Conservation (phyloP, 2,113 vertebrate species). For the Amia ocellicauda region DNA sequence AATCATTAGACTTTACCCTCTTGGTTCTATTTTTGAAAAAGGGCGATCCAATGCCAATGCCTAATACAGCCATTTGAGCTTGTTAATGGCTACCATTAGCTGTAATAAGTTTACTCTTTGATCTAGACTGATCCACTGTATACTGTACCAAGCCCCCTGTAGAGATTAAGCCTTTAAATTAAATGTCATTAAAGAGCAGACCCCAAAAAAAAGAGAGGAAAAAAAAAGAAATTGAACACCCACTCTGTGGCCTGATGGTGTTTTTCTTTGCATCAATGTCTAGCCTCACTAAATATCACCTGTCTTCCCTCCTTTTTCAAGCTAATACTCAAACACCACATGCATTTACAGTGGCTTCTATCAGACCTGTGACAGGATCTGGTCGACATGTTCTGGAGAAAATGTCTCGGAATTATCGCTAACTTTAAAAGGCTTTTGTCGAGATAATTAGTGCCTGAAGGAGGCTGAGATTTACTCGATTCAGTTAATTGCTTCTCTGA, state of each 20-base stretch:
- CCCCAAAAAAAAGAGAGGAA: too few species aligned
- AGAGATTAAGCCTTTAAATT: not conserved
- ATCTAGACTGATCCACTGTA: conserved; percentile 10
- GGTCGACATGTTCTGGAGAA: not conserved
- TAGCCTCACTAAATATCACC: too few species aligned
- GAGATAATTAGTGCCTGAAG: conserved; percentile 43
- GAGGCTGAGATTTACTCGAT: conserved; percentile 41
- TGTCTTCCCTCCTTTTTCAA: not conserved
- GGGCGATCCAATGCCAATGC: too few species aligned
- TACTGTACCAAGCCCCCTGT: not conserved
- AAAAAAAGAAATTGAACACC: too few species aligned
- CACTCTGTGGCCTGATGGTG: too few species aligned
- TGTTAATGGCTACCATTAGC: conserved; percentile 20
- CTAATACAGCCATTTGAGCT: conserved; percentile 22
- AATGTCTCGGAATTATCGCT: conserved; percentile 13
- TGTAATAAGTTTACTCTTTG: conserved; percentile 17
- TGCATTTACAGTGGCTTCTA: too few species aligned
- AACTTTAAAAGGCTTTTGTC: conserved; percentile 29
- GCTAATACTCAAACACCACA: too few species aligned
- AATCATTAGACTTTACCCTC: too few species aligned
- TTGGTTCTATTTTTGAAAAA: too few species aligned
- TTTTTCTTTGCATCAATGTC: too few species aligned
- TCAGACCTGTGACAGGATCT: not conserved
- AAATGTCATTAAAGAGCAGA: conserved; percentile 14
- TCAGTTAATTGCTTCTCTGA: conserved; percentile 39